These are phyloP conservation scores for Tenrec ecaudatus DNA, from an alignment of 2,113 vertebrate species.

Conservation along the genomic window DNA sequence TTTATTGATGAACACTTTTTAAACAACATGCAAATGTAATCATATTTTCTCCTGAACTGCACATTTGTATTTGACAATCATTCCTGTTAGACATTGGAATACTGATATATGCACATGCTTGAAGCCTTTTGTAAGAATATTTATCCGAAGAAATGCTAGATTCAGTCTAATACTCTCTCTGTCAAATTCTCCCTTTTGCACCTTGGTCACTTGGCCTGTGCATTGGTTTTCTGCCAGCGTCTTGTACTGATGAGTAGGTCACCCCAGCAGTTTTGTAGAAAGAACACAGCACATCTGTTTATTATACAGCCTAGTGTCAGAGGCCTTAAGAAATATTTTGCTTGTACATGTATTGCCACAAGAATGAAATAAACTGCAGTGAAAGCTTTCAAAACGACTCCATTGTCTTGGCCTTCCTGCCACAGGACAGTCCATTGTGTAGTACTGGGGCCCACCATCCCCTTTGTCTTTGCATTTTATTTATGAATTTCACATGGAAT, in stretches of 20 bases:
- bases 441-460: constrained; percentile 63
- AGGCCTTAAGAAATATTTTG: constrained; percentile 75
- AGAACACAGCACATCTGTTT: constrained; percentile 45
- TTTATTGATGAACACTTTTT: neutral
- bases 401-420: constrained; percentile 71
- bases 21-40: too few relatives aligned
- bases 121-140: constrained; percentile 33
- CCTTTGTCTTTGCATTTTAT: constrained; percentile 82
- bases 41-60: too few relatives aligned
- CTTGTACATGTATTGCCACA: constrained; percentile 56
- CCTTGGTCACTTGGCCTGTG: constrained; percentile 1
- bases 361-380: constrained; percentile 62
- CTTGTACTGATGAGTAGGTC: constrained; percentile 3
- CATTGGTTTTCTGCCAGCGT: neutral
- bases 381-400: constrained; percentile 62
- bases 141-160: neutral
- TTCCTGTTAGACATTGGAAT: neutral
- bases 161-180: neutral
- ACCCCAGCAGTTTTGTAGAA: constrained; percentile 50
- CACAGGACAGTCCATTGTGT: constrained; percentile 63
- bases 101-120: neutral
- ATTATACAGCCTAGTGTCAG: constrained; percentile 54
- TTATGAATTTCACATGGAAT: constrained; percentile 86
- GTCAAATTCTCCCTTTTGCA: neutral
- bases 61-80: neutral